Conservation (phyloP, 1,140 invertebrate species). For the Dendrolimus kikuchii region DNA sequence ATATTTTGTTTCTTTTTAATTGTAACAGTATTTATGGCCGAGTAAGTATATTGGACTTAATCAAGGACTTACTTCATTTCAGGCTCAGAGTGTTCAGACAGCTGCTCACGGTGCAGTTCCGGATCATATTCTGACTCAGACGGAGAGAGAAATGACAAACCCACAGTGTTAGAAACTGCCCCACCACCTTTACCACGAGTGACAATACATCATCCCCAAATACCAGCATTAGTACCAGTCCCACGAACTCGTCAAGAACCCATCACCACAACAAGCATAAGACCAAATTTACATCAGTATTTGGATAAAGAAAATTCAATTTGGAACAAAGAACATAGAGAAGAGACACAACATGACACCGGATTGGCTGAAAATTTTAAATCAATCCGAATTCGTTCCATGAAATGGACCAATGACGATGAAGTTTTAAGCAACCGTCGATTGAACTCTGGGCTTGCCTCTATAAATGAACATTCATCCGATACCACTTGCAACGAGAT, state of each 20-base stretch:
- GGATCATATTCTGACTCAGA: constrained; percentile 38
- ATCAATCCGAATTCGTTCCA: constrained; percentile 28
- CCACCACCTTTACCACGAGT: constrained; percentile 44
- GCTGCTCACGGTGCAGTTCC: constrained; percentile 53
- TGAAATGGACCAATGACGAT: constrained; percentile 27
- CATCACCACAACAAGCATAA: constrained; percentile 44
- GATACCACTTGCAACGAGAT: no score
- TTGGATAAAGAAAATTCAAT: constrained; percentile 55
- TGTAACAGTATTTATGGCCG: no score
- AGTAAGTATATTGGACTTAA: no score
- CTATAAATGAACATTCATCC: constrained; percentile 17
- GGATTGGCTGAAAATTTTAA: constrained; percentile 22
- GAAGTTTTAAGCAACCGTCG: no score
- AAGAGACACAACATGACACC: constrained; percentile 27
- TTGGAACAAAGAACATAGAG: constrained; percentile 42
- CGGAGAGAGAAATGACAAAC: constrained; percentile 28
- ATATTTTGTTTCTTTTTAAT: no score
- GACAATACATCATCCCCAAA: constrained; percentile 17
- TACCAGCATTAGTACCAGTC: constrained; percentile 39
- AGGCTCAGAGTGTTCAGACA: constrained; percentile 57
- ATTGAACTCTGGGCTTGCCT: background rate
- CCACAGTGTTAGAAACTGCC: constrained; percentile 26
- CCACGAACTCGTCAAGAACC: constrained; percentile 41
- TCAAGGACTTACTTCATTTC: constrained; percentile 14
- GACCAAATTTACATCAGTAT: constrained; percentile 60